Base-by-base conservation (phyloP, 2,797 vertebrate genomes). In the Apodemus agrarius region DNA sequence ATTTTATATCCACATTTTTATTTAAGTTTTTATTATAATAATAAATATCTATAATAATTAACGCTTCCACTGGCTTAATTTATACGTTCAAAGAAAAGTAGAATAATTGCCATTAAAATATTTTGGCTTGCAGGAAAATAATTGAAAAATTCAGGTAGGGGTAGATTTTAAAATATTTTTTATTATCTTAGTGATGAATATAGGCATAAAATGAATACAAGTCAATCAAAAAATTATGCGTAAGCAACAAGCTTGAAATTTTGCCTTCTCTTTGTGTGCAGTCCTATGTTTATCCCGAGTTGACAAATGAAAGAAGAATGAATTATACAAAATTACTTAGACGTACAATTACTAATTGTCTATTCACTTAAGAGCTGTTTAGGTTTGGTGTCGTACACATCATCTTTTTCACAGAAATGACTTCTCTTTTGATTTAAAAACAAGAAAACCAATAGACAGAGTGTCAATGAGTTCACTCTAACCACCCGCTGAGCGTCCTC, bases 221-320 rank as follows among this genome's bases (percentile, higher is more conserved):
- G 10, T 63, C 52, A 87, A 87, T 78, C 76, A 46, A 82, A 93
- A 94, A 88, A 89, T 34, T 86, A 91, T 74, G 37, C n/a, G 91
- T 12, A 69, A 69, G 3, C 75, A 85, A 91, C 61, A 34, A 96
- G 11, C 43, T 95, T 63, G 57, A 49, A 76, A 84, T 49, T 65
- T 75, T 81, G 83, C 37, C 88, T 88, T 94, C 74, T 75, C 13
- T 13, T 80, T 89, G 37, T 46, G 19, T 31, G 76, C 72, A 89
- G 59, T 85, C 40, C 34, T 13, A 67, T 54, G 10, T 83, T 76
- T 63, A 49, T 7, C 43, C 29, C 74, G 69, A 74, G 59, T 26
- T 90, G 34, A 87, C 13, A 89, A 84, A 57, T 78, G 1, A 65
- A 76, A 89, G 43, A 91, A 85, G 1, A 81, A 59, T 59, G 11